Evolutionary conservation across 2,888 invertebrate species (phyloP).

Genomic region (Pristionchus arcanus): DNA sequence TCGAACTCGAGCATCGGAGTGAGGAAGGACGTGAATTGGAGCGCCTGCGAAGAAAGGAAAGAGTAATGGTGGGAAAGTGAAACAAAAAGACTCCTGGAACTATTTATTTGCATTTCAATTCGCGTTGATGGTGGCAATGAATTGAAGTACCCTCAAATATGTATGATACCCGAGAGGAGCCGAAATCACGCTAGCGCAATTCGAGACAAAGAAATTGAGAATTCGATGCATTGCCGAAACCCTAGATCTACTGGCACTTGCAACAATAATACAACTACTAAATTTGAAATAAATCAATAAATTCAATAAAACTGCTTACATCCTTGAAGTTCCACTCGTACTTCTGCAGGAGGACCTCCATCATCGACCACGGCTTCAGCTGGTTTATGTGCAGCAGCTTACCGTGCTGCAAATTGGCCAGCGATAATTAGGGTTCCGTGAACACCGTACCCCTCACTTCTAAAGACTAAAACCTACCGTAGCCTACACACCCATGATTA

Average conservation of each 20-base stretch:
- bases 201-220: neutral
- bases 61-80: neutral
- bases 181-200: neutral
- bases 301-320: conserved; percentile 82
- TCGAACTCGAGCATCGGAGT: conserved; percentile 98
- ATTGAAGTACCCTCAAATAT: neutral
- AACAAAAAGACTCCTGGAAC: no score
- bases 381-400: conserved; percentile 95
- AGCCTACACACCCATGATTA: neutral
- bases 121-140: neutral
- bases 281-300: neutral
- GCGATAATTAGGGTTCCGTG: neutral
- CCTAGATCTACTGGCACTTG: neutral
- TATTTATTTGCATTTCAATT: neutral
- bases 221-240: neutral
- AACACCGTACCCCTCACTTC: no score
- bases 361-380: conserved; percentile 95
- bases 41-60: conserved; percentile 84
- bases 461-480: no score
- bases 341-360: conserved; percentile 95
- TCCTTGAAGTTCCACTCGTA: conserved; percentile 94
- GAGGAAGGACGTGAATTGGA: conserved; percentile 93
- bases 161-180: neutral
- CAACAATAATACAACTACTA: neutral
- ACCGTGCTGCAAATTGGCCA: conserved; percentile 81